Evolutionary conservation across 1,140 invertebrate genomes (phyloP).

Genomic region (Ptiloglossa arizonensis): DNA sequence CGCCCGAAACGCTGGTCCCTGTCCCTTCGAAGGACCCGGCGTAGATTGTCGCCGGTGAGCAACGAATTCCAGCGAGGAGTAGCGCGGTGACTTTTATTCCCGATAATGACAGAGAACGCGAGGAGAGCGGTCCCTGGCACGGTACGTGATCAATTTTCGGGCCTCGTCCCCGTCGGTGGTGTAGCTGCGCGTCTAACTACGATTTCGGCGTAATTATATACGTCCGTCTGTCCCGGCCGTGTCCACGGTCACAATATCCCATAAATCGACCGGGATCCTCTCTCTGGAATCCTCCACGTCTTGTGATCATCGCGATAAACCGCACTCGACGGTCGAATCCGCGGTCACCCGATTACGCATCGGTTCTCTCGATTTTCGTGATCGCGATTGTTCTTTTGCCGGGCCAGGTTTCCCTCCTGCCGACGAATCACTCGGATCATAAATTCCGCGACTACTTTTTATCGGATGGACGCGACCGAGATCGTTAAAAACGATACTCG

Average conservation of each 20-base stretch:
- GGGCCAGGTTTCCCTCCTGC: neutral
- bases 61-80: slow-evolving; percentile 74
- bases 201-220: slow-evolving; percentile 81
- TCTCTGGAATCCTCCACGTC: slow-evolving; percentile 20
- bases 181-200: slow-evolving; percentile 69
- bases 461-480: no score
- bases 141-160: slow-evolving; percentile 81
- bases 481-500: no score
- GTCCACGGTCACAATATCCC: slow-evolving; percentile 56
- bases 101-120: slow-evolving; percentile 81
- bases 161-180: slow-evolving; percentile 59
- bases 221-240: slow-evolving; percentile 52
- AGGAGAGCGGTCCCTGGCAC: slow-evolving; percentile 51
- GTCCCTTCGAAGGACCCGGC: neutral
- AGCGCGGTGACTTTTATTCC: slow-evolving; percentile 82
- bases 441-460: no score
- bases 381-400: neutral
- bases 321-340: slow-evolving; percentile 29
- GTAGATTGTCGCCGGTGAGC: slow-evolving; percentile 75
- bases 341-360: neutral
- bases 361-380: neutral
- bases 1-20: neutral
- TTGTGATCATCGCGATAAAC: slow-evolving; percentile 38
- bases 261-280: slow-evolving; percentile 31
- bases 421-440: no score